Evolutionary conservation across 2,888 invertebrate species (phyloP).

Genomic region (Hyposoter didymator): DNA sequence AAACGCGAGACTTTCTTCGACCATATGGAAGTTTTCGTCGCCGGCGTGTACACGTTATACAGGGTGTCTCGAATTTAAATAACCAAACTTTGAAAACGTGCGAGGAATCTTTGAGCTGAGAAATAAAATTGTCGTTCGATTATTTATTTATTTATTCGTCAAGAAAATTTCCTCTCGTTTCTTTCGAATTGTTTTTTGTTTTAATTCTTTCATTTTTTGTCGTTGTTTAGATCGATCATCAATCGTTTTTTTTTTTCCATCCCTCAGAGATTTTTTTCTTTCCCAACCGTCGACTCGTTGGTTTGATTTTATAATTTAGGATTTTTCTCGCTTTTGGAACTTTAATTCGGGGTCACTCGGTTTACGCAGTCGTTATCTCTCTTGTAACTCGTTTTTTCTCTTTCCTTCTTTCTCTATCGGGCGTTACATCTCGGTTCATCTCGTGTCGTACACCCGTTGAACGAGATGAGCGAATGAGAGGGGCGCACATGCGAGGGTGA

Average conservation of each 20-base stretch:
- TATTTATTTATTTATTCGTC: conserved; percentile 4
- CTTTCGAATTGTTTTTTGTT: not conserved
- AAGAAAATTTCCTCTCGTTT: not conserved
- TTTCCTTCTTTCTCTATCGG: conserved; percentile 30
- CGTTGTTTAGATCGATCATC: not conserved
- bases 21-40: conserved; percentile 61
- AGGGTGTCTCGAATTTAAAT: conserved; percentile 16
- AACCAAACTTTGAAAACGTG: not conserved
- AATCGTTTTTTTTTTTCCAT: not conserved
- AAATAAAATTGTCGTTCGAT: not conserved
- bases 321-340: not conserved
- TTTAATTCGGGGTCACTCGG: not conserved
- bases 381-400: not conserved
- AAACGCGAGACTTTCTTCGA: conserved; percentile 60
- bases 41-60: conserved; percentile 30
- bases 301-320: not conserved
- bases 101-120: not conserved
- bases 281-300: not conserved
- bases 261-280: not conserved
- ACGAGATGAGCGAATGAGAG: conserved; percentile 54
- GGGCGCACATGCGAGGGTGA: conserved; percentile 68
- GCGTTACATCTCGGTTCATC: conserved; percentile 53
- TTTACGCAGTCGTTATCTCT: not conserved
- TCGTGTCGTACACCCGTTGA: conserved; percentile 51
- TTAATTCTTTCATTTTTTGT: not conserved